Percentiles rank a stretch among this genome's conserved stretches.
These are phyloP conservation scores for Brachyptera risi DNA, from an alignment of 2,888 invertebrate genomes.

Conservation along the genomic window DNA sequence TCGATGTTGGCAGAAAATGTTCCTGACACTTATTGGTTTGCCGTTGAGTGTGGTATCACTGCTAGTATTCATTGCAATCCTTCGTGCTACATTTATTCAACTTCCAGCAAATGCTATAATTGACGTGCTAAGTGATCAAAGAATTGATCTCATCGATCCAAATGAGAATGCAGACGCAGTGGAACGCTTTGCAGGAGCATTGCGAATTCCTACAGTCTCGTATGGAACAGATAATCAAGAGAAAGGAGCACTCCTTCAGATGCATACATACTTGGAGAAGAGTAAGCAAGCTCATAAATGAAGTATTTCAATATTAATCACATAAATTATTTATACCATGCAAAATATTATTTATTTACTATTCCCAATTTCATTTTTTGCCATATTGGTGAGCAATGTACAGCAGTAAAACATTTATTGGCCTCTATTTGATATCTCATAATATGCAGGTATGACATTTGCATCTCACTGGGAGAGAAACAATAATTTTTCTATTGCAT, in stretches of 20 bases:
- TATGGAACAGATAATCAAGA: conserved; percentile 32
- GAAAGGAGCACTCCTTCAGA: conserved; percentile 34
- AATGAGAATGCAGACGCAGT: conserved; percentile 32
- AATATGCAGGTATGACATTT: no score
- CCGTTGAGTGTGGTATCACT: conserved; percentile 27
- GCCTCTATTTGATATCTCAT: no score
- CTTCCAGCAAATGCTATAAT: conserved; percentile 26
- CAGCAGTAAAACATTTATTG: no score
- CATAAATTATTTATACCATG: neutral
- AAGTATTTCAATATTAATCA: neutral
- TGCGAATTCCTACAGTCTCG: conserved; percentile 38
- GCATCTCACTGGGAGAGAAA: no score
- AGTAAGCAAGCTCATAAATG: conserved; percentile 33
- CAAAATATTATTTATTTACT: no score
- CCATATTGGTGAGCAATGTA: no score
- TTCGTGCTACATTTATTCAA: conserved; percentile 29
- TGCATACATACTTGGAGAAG: conserved; percentile 36
- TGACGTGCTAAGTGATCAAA: conserved; percentile 27
- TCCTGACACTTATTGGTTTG: conserved; percentile 29
- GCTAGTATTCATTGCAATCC: conserved; percentile 28
- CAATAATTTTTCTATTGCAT: no score
- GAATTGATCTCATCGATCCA: conserved; percentile 32
- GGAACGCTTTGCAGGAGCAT: conserved; percentile 36
- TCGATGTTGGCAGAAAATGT: conserved; percentile 32
- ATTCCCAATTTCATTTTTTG: no score